Base-by-base conservation (phyloP, 1,140 invertebrate species). In the Heterodera carotae region DNA sequence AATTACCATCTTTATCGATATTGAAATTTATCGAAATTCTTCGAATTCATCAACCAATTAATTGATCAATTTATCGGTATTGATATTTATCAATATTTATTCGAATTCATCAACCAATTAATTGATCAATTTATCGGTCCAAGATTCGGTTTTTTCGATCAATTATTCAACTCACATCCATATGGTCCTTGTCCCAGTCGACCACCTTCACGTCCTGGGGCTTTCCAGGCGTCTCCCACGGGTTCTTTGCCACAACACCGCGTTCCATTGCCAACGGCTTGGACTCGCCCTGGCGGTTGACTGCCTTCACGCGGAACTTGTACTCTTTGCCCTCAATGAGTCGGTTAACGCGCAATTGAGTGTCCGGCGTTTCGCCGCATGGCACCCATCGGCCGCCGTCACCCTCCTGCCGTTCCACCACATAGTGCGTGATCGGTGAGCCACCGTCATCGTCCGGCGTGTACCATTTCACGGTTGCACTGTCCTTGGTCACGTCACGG, bases 311-410 rank as follows among this genome's bases (percentile, higher is more conserved):
- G 76, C 96, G 76, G 71, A 99, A 99, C 88, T 94, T 91, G 88
- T 99, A 99, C 87, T 96, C 94, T 88, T 98, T 97, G 78, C 96
- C 96, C 89, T 97, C 94, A 68, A 94, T 94, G 0, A 99, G 90
- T 10, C 85, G 83, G 60, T 74, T 78, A 22, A 87, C 91, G 34
- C 97, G 89, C 2, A 93, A 89, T 70, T 91, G 91, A 82, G 92
- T 92, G 85, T 97, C 94, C 83, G 96, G 93, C 77, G 91, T 91
- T 76, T 95, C 95, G 70, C 93, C 93, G 66, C 82, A 92, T 90
- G 83, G 85, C 22, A 87, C 87, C 85, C 85, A 87, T 36, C 85
- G 78, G 29, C 85, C 85, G 33, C 84, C 84, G 31, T 87, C 80
- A 48, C 36, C 18, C 80, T 99, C 96, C 89, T 96, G 93, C 88